Conservation (phyloP, 2,113 vertebrate species). For the Alaudala cheleensis region DNA sequence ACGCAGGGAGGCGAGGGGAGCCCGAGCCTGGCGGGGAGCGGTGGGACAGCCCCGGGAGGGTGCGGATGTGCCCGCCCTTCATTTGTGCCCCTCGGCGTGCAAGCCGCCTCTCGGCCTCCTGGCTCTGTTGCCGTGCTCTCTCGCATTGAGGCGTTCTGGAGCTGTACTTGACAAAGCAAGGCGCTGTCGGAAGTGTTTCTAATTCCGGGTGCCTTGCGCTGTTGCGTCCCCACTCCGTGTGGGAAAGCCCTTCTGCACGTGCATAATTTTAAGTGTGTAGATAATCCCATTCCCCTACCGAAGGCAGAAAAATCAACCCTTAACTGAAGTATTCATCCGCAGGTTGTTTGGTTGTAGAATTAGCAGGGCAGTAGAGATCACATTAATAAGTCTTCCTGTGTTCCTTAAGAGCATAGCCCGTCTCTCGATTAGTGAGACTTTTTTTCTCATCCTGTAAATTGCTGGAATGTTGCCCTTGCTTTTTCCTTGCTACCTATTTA, state of each 20-base stretch:
- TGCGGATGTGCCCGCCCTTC: rapidly evolving
- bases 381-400: neutral
- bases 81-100: rapidly evolving
- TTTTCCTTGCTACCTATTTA: neutral
- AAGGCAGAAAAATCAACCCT: neutral
- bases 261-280: rapidly evolving
- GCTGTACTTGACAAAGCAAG: rapidly evolving
- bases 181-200: rapidly evolving
- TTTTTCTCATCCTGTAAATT: neutral
- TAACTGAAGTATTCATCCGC: neutral
- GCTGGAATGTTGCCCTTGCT: neutral
- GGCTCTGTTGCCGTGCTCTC: too few relatives aligned
- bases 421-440: neutral
- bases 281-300: neutral
- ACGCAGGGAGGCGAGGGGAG: neutral
- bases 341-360: neutral
- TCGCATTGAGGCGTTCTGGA: neutral
- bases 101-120: rapidly evolving
- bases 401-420: rapidly evolving
- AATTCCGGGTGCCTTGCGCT: rapidly evolving
- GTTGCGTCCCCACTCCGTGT: rapidly evolving
- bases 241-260: rapidly evolving
- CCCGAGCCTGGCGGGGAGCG: neutral
- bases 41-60: neutral
- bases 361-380: neutral